Conservation (phyloP, 2,113 vertebrate species). For the Hemibagrus wyckioides region DNA sequence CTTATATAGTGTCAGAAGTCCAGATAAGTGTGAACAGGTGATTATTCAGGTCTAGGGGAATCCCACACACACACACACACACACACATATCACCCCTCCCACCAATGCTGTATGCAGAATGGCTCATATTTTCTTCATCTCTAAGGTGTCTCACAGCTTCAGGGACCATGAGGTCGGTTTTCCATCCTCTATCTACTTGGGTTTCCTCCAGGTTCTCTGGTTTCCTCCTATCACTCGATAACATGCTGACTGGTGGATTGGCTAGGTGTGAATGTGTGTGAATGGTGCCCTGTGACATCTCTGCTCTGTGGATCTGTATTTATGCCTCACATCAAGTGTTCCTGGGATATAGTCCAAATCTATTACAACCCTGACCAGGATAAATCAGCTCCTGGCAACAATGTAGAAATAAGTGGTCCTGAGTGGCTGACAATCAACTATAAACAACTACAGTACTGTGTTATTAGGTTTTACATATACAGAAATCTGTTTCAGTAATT, state of each 20-base stretch:
- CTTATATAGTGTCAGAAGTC: conserved; percentile 39
- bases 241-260: not conserved
- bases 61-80: not conserved
- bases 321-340: not conserved
- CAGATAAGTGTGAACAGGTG: conserved; percentile 7
- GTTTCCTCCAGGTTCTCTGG: not conserved
- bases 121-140: not conserved
- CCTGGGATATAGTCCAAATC: not conserved
- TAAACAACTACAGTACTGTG: conserved; percentile 24
- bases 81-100: conserved; percentile 8
- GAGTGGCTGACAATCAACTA: not conserved
- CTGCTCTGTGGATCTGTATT: not conserved
- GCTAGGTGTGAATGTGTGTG: not conserved
- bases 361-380: not conserved
- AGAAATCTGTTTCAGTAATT: not conserved
- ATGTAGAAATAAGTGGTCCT: not conserved
- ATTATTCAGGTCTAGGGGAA: conserved; percentile 3
- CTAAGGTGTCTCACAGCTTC: not conserved
- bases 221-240: not conserved
- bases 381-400: not conserved
- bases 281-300: not conserved
- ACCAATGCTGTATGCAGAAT: not conserved
- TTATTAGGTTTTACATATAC: conserved; percentile 46
- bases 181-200: not conserved
- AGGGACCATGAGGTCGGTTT: not conserved